Base-by-base conservation (phyloP, 2,113 vertebrate genomes). In the Stictonetta naevosa region DNA sequence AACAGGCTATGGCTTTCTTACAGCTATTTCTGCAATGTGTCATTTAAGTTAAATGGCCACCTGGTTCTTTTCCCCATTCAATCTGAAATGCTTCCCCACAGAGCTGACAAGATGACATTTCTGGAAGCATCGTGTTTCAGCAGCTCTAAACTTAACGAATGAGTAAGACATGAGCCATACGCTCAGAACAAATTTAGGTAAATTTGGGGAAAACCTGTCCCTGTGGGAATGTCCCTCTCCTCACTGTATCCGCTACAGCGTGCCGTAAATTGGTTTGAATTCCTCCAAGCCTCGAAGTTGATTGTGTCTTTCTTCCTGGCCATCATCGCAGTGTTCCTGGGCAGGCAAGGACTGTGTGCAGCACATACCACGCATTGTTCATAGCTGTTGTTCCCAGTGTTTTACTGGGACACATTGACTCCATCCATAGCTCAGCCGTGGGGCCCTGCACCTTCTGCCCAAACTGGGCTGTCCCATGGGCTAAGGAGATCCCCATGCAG, bases 301-400 rank as follows among this genome's bases (percentile, higher is more conserved):
- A 64, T 6, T 14, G 16, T 72, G 74, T 33, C 42, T 21, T 90
- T 33, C 42, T 21, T 90, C 26, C 10, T 55, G 60, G 13, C 12
- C 31, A 67, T 13, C 20, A 58, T 10, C 0, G 0, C 6, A 6
- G 16, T n/a, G 25, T 40, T 3, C 1, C 25, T 69, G 40, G 36
- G 22, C 0, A 0, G 23, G 10, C 0, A 1, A 62, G 26, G 11
- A 11, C 2, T 19, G 1, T 22, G 13, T 1, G 0, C 8, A 46
- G 28, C 2, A 1, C 31, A 29, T 18, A 40, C 13, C 1, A 3
- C 1, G 2, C 56, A 16, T 2, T 53, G 33, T 56, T 26, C 44
- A 17, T 6, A 13, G 34, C 18, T 83, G 13, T 69, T 8, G 1
- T 10, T 66, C 34, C 67, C 1, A 1, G 2, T 42, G 7, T 34